Base-by-base conservation (phyloP, 2,797 vertebrate species). In the Xiphophorus birchmanni region DNA sequence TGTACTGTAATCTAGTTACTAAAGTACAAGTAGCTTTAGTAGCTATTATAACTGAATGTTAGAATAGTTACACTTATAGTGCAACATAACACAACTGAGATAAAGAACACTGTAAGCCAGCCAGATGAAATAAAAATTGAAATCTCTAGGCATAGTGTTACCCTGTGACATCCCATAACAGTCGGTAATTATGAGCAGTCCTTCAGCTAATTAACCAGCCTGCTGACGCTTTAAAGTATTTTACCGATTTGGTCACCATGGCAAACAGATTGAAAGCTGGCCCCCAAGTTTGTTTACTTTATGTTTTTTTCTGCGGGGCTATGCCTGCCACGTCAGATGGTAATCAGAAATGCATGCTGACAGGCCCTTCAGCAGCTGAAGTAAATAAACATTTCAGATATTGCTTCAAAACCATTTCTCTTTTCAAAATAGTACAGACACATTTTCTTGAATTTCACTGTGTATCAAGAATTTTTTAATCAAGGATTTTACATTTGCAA, bases 401-500 rank as follows among this genome's bases (percentile, higher is more conserved):
- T 44, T 37, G 48, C 44, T 10, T 18, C 6, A 67, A 74, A 63
- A 29, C 26, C 21, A 17, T 7, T 48, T 5, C 26, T 26, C 12
- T 42, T 67, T 52, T 40, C 18, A 47, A 35, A 74, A 63, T 32
- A 74, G 21, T 2, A 42, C 29, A 45, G 8, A 50, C 32, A 17
- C 23, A 23, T 37, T n/a, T 8, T 13, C 42, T 45, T 69, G 5
- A 40, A 40, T 71, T 71, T 77, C 4, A 48, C 18, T 13, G 15
- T 15, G 17, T 2, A 23, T 23, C 7, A 23, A 23, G 21, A 2
- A 37, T n/a, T 81, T 4, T 40, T 42, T 37, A 74, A 48, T 72
- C 4, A 84, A 63, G 69, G 69, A 13, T 42, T 85, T 42, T 65
- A 2, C 65, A 18, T 74, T 44, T 72, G n/a, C 37, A 54, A 78